Base-by-base conservation (phyloP, 1,140 invertebrate species). In the Nasonia giraulti region DNA sequence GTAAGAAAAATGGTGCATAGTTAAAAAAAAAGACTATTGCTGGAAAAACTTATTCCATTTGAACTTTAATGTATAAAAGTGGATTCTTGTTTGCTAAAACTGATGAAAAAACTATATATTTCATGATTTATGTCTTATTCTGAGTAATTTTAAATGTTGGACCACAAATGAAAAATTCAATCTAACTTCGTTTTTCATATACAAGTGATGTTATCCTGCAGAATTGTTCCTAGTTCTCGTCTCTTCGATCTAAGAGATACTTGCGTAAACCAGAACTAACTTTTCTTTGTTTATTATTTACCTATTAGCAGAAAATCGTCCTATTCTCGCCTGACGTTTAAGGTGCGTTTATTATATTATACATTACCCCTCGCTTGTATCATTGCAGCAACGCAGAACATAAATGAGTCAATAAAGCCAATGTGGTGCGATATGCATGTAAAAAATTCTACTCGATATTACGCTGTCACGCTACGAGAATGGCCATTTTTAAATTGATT, bases 191-290 rank as follows among this genome's bases (percentile, higher is more conserved):
- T 71, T 47, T 69, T 3, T 37, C 17, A 37, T 0, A 80, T 69
- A 47, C 17, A 27, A 31, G 37, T 37, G 31, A 17, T 77, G 27
- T 68, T 77, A 69, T 77, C 5, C 27, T 37, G 62, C 17, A 55
- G 69, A 20, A 84, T 80, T 84, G 83, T 84, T 84, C 76, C 83
- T 84, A 80, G 6, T 71, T 84, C 6, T 74, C 14, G 20, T 74
- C 77, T 83, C 50, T 62, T 80, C 20, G 10, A 44, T 27, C 27
- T 74, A 84, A 80, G 69, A 84, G 37, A 80, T 40, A 33, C 14
- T 50, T 10, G 27, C n/a, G n/a, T 62, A 14, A 69, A 68, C 68
- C 44, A 83, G 33, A 76, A 76, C 10, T 17, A 20, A 83, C 23
- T 12, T 50, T 47, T 47, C 23, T 76, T 69, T n/a, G n/a, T 82